These are phyloP conservation scores for Hedychridium roseum DNA, from an alignment of 2,888 invertebrate genomes.

Conservation along the genomic window DNA sequence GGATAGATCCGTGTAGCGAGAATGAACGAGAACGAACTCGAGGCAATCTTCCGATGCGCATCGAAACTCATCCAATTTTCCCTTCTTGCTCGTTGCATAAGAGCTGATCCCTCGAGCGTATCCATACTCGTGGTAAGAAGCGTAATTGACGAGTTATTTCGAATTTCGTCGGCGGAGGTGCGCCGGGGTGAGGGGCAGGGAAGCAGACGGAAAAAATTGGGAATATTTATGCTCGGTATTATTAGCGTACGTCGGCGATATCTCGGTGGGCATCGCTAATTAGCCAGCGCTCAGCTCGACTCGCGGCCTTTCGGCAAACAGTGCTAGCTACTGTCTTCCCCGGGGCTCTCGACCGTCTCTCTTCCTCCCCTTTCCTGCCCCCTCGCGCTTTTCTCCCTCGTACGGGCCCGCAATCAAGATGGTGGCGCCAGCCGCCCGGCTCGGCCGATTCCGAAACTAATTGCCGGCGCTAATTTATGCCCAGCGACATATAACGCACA, in stretches of 20 bases:
- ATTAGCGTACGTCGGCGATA: conserved; percentile 60
- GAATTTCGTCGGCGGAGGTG: no score
- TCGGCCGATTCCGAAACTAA: conserved; percentile 63
- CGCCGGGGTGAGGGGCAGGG: conserved; percentile 20
- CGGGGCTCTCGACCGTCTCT: conserved; percentile 31
- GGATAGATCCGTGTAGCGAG: no score
- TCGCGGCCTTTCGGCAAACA: conserved; percentile 61
- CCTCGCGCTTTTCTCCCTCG: background rate
- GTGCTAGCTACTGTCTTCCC: conserved; percentile 61
- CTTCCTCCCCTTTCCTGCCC: conserved; percentile 19
- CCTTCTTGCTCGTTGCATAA: no score
- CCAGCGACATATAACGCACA: conserved; percentile 54
- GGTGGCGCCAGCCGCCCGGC: conserved; percentile 62
- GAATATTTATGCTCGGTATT: conserved; percentile 62
- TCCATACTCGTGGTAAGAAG: no score
- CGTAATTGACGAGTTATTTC: no score
- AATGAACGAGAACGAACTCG: no score
- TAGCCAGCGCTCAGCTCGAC: conserved; percentile 53
- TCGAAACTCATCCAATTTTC: no score
- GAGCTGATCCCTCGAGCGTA: no score
- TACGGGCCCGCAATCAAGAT: conserved; percentile 57
- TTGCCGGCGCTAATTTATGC: conserved; percentile 63
- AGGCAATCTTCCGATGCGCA: no score
- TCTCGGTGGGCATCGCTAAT: conserved; percentile 64
- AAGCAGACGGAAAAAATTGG: conserved; percentile 53